These are phyloP conservation scores for Tineola bisselliella DNA, from an alignment of 2,888 invertebrate genomes.

Conservation along the genomic window DNA sequence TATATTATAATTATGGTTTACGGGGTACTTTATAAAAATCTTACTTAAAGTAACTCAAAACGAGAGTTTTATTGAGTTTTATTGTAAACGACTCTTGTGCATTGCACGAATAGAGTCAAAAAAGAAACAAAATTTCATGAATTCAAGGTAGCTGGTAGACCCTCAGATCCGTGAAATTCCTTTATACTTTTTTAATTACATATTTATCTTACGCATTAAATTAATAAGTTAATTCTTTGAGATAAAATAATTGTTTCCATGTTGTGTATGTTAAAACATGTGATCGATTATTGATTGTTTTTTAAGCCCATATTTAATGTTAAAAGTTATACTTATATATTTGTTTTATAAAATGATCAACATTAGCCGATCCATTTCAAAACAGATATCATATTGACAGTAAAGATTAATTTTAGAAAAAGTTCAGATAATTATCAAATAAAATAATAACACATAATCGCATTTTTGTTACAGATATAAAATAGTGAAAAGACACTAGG, in stretches of 20 bases:
- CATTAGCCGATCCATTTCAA: not conserved
- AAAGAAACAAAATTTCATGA: no score
- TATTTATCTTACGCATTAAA: slow-evolving; percentile 5
- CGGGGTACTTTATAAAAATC: no score
- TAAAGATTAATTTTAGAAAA: not conserved
- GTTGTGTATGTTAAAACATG: not conserved
- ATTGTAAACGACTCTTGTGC: no score
- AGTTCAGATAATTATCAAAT: not conserved
- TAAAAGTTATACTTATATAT: not conserved
- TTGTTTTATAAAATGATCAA: not conserved
- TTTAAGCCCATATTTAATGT: not conserved
- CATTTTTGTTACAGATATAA: slow-evolving; percentile 3
- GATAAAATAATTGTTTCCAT: not conserved
- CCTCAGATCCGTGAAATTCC: no score
- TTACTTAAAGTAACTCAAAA: no score
- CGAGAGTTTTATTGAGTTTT: no score
- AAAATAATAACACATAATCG: not conserved
- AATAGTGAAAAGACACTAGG: not conserved
- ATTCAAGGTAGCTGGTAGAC: no score
- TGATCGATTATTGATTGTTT: not conserved
- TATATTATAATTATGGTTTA: no score
- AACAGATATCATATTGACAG: not conserved
- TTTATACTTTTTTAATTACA: not conserved
- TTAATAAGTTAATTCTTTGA: not conserved
- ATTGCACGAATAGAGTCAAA: no score